Evolutionary conservation across 2,113 vertebrate species (phyloP).

Genomic region (Anas platyrhynchos): DNA sequence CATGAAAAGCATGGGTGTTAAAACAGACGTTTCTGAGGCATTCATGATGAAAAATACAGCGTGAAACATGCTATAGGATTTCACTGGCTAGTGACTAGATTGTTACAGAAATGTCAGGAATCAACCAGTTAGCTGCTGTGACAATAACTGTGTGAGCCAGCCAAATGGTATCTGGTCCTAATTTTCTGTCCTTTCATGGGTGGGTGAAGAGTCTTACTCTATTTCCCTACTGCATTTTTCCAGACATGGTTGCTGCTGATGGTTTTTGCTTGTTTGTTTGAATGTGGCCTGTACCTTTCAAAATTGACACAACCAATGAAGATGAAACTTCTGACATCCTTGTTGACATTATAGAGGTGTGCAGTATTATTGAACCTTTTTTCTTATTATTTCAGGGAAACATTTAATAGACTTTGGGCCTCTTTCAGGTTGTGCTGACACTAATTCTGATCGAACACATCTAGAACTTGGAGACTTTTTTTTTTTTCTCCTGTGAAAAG

Average conservation of each 20-base stretch:
- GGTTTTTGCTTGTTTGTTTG: conserved; percentile 19
- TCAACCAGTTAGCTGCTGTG: background rate
- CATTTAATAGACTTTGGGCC: background rate
- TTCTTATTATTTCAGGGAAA: background rate
- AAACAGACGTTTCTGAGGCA: background rate
- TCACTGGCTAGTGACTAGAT: background rate
- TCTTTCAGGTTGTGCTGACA: background rate
- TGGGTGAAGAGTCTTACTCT: background rate
- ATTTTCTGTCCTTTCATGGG: background rate
- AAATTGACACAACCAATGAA: background rate
- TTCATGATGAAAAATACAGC: background rate
- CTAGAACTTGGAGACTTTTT: background rate
- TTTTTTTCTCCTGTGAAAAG: background rate
- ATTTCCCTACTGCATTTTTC: background rate
- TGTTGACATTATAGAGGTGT: background rate
- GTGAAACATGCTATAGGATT: background rate
- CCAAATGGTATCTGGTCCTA: background rate
- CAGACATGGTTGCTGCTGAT: background rate
- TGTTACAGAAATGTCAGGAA: background rate
- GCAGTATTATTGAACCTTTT: background rate
- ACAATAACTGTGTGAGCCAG: background rate
- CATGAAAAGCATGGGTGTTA: background rate
- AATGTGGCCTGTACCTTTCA: background rate
- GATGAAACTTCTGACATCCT: background rate
- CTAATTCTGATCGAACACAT: background rate